Percentiles rank a stretch among this genome's conserved stretches.
Evolutionary conservation across 2,797 vertebrate genomes (phyloP).

Genomic region (Orestias chungarensis): DNA sequence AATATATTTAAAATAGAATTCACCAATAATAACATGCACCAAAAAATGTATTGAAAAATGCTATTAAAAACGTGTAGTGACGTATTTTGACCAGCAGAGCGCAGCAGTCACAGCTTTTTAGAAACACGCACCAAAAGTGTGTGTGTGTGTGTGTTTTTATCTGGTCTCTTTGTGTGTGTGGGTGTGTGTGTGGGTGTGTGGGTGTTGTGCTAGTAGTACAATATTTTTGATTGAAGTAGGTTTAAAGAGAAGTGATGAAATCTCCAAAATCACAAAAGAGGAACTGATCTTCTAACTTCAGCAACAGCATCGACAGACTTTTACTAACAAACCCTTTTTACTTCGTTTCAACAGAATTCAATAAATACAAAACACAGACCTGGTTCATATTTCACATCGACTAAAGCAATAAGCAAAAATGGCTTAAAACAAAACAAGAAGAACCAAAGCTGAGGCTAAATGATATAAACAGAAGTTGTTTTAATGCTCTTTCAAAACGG

Average conservation of each 20-base stretch:
- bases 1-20: too few relatives aligned
- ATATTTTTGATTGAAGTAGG: background rate
- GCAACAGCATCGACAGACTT: background rate
- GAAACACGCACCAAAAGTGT: slow-evolving; percentile 22
- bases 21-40: too few relatives aligned
- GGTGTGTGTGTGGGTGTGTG: slow-evolving; percentile 20
- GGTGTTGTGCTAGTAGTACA: slow-evolving; percentile 2
- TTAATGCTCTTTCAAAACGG: background rate
- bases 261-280: background rate
- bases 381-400: slow-evolving; percentile 68
- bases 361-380: slow-evolving; percentile 85
- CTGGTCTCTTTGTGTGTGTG: slow-evolving; percentile 2
- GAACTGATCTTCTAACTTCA: background rate
- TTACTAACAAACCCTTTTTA: slow-evolving; percentile 43
- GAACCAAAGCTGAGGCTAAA: slow-evolving; percentile 31
- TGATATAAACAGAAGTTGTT: slow-evolving; percentile 35
- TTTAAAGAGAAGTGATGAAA: background rate
- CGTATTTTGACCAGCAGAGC: slow-evolving; percentile 51
- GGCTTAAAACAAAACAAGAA: slow-evolving; percentile 60
- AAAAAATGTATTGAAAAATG: too few relatives aligned
- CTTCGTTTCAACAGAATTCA: slow-evolving; percentile 74
- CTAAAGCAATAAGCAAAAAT: slow-evolving; percentile 50
- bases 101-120: slow-evolving; percentile 25
- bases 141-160: slow-evolving; percentile 62
- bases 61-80: slow-evolving; percentile 39